A percentile compares a stretch with the other conserved stretches of the same genome.
Conservation (phyloP, 2,113 vertebrate genomes). For the Rallus limicola region DNA sequence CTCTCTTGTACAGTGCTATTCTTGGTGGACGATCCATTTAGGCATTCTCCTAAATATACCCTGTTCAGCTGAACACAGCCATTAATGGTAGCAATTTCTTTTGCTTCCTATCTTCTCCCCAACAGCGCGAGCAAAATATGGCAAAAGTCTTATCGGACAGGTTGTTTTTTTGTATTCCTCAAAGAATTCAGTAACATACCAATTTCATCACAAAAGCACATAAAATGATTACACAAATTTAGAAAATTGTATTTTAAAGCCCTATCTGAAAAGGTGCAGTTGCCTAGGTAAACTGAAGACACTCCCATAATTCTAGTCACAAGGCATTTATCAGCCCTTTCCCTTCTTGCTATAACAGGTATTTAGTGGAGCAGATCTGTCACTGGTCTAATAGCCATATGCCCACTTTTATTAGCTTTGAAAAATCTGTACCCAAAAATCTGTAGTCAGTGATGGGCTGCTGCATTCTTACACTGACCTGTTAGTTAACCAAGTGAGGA, state of each 20-base stretch:
- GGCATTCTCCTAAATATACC: not conserved
- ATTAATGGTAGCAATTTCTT: not conserved
- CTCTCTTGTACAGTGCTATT: not conserved
- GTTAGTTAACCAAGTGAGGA: not conserved
- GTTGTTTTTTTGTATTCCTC: not conserved
- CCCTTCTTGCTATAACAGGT: not conserved
- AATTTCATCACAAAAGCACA: not conserved
- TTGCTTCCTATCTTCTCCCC: not conserved
- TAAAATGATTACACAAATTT: not conserved
- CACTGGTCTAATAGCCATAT: not conserved
- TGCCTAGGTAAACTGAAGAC: not conserved
- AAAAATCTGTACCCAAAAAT: not conserved
- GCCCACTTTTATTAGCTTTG: not conserved
- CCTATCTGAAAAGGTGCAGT: not conserved
- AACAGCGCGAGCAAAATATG: not conserved
- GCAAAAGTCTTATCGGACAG: not conserved
- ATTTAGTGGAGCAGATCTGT: not conserved
- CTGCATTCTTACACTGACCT: not conserved
- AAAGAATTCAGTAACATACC: not conserved
- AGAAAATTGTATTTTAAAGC: not conserved
- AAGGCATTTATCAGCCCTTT: not conserved
- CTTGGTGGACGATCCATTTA: not conserved
- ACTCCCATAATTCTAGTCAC: not conserved
- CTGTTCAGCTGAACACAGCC: not conserved
- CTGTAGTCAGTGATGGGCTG: not conserved